Base-by-base conservation (phyloP, 2,113 vertebrate genomes). In the Megaceryle torquata region DNA sequence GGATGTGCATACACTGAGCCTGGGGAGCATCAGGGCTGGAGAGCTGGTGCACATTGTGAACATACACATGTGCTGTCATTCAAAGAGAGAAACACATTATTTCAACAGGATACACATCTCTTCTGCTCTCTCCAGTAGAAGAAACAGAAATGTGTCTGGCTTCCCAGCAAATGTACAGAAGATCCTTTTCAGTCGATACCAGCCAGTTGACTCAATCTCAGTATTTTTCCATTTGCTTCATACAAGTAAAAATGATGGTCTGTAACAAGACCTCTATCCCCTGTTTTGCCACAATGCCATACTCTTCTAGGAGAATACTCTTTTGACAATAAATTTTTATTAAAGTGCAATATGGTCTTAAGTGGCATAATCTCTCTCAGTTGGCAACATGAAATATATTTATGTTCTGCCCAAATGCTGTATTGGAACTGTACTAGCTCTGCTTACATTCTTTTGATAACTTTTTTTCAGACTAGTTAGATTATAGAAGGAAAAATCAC, bases 301-400 rank as follows among this genome's bases (percentile, higher is more conserved):
- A 67, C 53, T 53, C 59, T 95, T 79, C 43, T 72, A 72, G 48
- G 35, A 92, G 48, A 77, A 79, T 9, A 82, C 13, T 70, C 35
- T 59, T 84, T 67, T 69, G 44, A 89, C 69, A 87, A 77, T 85
- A 79, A 41, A 92, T 94, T 93, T 82, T 69, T 93, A 51, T 61
- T 91, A 82, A 91, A 82, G n/a, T 82, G 67, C 61, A 79, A 64
- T 57, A 74, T 57, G 29, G 9, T 85, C 20, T 65, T 91, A 93
- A 91, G 74, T 89, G 61, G 48, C 17, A 59, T 33, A 76, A 92
- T 72, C 69, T 85, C 86, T 95, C 68, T 33, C 70, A 69, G 50
- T 13, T 86, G 80, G 77, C 70, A 86, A 82, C 63, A 31, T 78
- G 86, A 93, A 95, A 86, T 75, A 50, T 35, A 82, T 88, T 79